Evolutionary conservation across 2,797 vertebrate genomes (phyloP).

Genomic region (Orientallactaga sibirica): DNA sequence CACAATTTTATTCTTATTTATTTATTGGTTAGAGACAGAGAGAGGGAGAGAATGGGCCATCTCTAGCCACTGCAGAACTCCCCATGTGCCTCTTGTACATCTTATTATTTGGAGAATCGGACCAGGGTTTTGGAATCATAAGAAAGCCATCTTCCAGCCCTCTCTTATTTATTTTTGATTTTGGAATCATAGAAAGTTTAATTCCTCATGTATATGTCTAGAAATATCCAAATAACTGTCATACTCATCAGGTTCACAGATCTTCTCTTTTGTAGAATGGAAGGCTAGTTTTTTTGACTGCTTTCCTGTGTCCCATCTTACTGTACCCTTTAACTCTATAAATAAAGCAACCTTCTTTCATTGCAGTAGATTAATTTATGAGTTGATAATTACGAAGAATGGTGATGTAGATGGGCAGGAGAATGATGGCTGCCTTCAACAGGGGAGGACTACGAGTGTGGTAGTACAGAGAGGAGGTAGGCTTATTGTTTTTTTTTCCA

Average conservation of each 20-base stretch:
- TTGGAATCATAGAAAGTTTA: slow-evolving; percentile 1
- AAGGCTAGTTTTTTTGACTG: neutral
- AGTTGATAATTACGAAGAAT: neutral
- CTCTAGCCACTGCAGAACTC: no score
- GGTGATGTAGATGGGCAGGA: rapidly evolving
- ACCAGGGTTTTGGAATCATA: slow-evolving; percentile 5
- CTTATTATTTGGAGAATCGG: no score
- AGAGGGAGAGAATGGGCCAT: no score
- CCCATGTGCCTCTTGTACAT: no score
- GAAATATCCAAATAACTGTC: neutral
- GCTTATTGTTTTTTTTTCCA: neutral
- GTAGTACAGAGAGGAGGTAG: neutral
- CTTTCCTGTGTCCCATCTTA: neutral
- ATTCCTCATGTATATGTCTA: neutral
- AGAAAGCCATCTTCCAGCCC: no score
- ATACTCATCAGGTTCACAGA: neutral
- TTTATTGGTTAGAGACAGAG: no score
- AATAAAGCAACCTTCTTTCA: neutral
- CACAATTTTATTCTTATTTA: no score
- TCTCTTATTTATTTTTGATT: neutral
- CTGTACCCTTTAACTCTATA: neutral
- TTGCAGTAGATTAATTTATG: neutral
- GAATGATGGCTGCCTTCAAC: no score
- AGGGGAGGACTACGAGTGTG: neutral
- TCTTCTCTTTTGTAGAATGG: neutral